Conservation (phyloP, 2,797 vertebrate genomes). For the Muscicapa striata region DNA sequence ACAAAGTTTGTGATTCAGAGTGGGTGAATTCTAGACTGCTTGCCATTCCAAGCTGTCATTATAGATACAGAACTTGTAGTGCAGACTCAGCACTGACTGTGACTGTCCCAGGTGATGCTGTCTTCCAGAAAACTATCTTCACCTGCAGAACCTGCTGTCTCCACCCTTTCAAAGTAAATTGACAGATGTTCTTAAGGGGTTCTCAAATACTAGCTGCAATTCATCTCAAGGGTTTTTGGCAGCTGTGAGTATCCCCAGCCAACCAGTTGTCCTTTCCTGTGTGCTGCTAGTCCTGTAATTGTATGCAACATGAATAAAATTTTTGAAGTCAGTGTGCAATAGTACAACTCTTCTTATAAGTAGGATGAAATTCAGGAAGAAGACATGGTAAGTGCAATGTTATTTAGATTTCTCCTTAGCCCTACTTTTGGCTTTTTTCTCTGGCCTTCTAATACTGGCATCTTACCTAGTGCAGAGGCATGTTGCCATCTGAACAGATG, state of each 20-base stretch:
- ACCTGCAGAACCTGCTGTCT: conserved; percentile 10
- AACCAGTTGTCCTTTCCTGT: background rate
- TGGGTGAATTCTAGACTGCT: background rate
- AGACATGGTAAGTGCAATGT: background rate
- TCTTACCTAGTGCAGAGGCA: conserved; percentile 21
- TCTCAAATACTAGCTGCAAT: conserved; percentile 4
- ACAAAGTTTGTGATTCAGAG: background rate
- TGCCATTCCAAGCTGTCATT: background rate
- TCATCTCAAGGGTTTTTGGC: background rate
- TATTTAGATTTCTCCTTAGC: conserved; percentile 4
- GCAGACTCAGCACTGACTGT: background rate
- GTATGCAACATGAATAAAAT: background rate
- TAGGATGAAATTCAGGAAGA: background rate
- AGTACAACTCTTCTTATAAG: background rate
- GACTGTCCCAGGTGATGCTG: background rate
- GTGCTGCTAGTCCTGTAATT: background rate
- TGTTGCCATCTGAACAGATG: conserved; percentile 71
- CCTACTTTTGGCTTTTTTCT: background rate
- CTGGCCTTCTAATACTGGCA: conserved; percentile 54
- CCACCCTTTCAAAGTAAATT: background rate
- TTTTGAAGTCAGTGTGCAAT: background rate
- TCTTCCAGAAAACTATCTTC: conserved; percentile 3
- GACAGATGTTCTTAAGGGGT: background rate
- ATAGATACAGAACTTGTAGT: background rate
- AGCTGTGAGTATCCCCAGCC: background rate